Evolutionary conservation across 2,113 vertebrate genomes (phyloP), one percentile per base, ranked within the genome.

Genomic region (Aspiorhynchus laticeps): DNA sequence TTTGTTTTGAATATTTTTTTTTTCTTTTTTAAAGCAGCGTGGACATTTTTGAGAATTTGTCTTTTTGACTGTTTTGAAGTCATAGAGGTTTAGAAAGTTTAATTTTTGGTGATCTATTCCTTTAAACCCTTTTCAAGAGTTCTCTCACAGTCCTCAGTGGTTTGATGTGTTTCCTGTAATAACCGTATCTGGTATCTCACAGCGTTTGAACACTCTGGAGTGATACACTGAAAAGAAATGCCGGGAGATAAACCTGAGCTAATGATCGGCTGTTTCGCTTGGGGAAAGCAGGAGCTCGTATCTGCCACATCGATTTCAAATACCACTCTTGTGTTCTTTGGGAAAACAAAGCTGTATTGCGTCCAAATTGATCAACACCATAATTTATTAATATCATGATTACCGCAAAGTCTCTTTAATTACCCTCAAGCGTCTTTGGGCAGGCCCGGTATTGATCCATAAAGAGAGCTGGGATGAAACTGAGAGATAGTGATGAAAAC

Each of bases 361-460:
- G 59, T 24, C 38, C 79, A 76, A 88, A 83, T 85, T 83, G 83
- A 92, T 91, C 38, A 69, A 41, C 71, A 61, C 26, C 63, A 82
- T 69, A 1, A 79, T 87, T 88, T 65, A 28, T 84, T 88, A 86
- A 88, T 80, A 51, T 65, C 86, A 48, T 48, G 53, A 84, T 81
- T 86, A 38, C 31, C 21, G 24, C 41, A 76, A 26, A 65, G 78
- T 15, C 51, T 74, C 48, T 61, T 43, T 86, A 81, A 86, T 86
- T 81, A 81, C 33, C 85, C 67, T 73, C 46, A 26, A 81, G 67
- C 19, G 12, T 74, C 46, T 86, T 80, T 75, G 63, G 76, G 33
- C 9, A 8, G 67, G 17, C 51, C 65, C 15, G 14, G 33, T 80
- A 81, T 80, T 59, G 85, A 80, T 86, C 56, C 46, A 78, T 24